Conservation (phyloP, 1,140 invertebrate species). For the Aphidius gifuensis region DNA sequence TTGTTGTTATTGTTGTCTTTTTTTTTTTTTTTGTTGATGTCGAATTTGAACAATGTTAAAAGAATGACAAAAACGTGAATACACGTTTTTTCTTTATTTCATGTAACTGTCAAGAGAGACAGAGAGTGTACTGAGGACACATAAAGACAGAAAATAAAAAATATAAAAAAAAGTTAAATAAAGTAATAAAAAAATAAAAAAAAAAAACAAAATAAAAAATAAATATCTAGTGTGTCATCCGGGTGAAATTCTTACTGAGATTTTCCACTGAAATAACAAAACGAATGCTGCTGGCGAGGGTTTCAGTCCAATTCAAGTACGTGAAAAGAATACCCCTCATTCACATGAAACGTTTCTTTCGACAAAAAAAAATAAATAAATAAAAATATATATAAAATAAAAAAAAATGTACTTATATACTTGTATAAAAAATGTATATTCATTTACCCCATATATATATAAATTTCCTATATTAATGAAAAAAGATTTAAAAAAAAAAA, state of each 20-base stretch:
- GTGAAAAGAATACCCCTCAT: constrained; percentile 19
- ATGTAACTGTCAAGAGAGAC: constrained; percentile 2
- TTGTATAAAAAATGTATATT: too few species aligned
- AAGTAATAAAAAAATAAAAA: background rate
- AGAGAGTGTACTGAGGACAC: background rate
- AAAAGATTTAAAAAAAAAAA: too few species aligned
- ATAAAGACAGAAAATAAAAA: background rate
- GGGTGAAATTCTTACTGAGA: constrained; percentile 8
- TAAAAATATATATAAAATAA: background rate
- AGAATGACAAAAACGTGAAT: constrained; percentile 5
- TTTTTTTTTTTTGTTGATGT: background rate
- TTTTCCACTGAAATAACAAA: constrained; percentile 21
- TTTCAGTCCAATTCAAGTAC: constrained; percentile 20
- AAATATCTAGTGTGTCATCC: too few species aligned
- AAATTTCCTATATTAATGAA: too few species aligned
- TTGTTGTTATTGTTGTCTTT: too few species aligned
- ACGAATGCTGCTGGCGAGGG: constrained; percentile 6
- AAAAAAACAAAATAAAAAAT: background rate
- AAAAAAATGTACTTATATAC: too few species aligned
- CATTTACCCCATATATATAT: too few species aligned
- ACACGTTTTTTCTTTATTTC: constrained; percentile 3
- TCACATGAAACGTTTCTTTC: background rate
- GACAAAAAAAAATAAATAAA: background rate
- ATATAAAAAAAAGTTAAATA: constrained; percentile 5
- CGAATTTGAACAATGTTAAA: background rate